Evolutionary conservation across 2,113 vertebrate species (phyloP).

Genomic region (Grammomys dolichurus): DNA sequence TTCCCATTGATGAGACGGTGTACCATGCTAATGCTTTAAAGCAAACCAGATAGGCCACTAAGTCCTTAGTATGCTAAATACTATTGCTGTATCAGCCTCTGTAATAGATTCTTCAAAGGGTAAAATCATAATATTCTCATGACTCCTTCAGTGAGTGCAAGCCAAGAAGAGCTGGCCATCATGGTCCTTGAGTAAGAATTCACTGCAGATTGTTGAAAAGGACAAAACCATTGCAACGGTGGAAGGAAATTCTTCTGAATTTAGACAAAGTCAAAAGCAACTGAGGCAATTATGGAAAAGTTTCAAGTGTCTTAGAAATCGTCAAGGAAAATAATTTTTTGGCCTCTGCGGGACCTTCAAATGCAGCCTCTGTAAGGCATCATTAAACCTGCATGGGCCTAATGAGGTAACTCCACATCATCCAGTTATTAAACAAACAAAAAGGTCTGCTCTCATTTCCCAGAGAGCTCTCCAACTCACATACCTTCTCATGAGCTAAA

Average conservation of each 20-base stretch:
- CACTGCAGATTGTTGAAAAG: not conserved
- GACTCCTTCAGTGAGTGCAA: not conserved
- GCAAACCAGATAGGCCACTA: not conserved
- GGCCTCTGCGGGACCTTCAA: conserved; percentile 53
- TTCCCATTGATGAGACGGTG: not conserved
- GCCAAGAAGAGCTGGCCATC: not conserved
- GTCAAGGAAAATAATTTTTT: conserved; percentile 64
- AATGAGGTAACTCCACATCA: conserved; percentile 62
- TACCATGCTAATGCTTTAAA: not conserved
- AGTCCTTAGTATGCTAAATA: not conserved
- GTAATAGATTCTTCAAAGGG: not conserved
- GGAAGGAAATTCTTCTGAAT: conserved; percentile 35
- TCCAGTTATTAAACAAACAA: conserved; percentile 69
- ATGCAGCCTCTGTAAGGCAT: conserved; percentile 34
- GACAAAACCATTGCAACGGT: not conserved
- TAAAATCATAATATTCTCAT: not conserved
- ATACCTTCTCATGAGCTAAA: conserved; percentile 54
- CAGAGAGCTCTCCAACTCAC: conserved; percentile 49
- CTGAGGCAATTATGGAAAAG: conserved; percentile 29
- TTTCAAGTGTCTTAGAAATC: conserved; percentile 60
- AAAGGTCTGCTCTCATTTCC: conserved; percentile 43
- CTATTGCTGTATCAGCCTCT: not conserved
- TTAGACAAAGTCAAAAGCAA: conserved; percentile 41
- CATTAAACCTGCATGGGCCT: conserved; percentile 73
- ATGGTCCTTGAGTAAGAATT: not conserved